phyloP scores from a whole-genome alignment of 2,888 invertebrate genomes.

The Ormyrus rosae region DNA sequence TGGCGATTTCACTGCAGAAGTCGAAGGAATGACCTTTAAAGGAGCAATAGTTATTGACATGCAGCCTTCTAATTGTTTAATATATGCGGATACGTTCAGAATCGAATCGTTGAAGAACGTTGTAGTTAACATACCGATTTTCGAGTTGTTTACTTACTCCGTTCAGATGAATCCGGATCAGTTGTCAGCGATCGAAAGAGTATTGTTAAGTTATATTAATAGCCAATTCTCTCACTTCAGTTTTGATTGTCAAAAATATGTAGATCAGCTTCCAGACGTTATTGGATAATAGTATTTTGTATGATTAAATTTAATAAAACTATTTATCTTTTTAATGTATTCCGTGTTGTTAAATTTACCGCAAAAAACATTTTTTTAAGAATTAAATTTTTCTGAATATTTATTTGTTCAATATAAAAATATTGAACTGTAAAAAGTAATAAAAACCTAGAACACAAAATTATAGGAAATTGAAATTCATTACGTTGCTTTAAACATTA shows the following conservation, averaged over 20 bases:
- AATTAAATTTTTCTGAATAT: no score
- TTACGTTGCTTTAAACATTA: no score
- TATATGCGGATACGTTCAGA: neutral
- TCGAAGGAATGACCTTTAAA: neutral
- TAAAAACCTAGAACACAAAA: no score
- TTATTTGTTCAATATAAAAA: no score
- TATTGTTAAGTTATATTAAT: neutral
- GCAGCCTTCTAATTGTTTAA: neutral
- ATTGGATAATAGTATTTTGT: neutral
- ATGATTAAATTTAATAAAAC: no score
- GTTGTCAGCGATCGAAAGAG: neutral
- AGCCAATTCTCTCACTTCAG: neutral
- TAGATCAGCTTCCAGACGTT: neutral
- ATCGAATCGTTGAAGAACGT: neutral
- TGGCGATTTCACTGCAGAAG: neutral
- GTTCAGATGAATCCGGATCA: neutral
- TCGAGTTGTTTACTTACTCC: neutral
- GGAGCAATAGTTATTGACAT: neutral
- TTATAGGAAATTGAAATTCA: no score
- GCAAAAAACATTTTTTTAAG: no score
- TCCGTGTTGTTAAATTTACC: no score
- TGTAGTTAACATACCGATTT: neutral
- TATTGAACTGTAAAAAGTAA: no score
- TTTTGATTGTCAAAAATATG: constrained; percentile 12
- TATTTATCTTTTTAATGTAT: no score